Conservation (phyloP, 1,140 invertebrate genomes). For the Magallana angulata region DNA sequence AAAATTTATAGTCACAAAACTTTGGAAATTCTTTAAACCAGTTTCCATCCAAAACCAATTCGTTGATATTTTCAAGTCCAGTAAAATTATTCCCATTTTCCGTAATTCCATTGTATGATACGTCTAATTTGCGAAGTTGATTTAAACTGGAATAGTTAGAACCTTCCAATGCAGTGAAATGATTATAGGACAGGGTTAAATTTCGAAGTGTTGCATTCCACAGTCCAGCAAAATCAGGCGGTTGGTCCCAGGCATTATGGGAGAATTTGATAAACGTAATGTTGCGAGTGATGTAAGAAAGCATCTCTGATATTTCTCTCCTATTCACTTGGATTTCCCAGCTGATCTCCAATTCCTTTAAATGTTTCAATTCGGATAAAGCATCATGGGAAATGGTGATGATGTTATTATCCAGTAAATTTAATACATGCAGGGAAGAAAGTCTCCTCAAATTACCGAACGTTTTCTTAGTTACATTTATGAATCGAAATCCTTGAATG, state of each 20-base stretch:
- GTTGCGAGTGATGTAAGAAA: not conserved
- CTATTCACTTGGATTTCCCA: not conserved
- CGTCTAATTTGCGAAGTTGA: not conserved
- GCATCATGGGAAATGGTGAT: not conserved
- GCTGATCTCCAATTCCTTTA: constrained; percentile 2
- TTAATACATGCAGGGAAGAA: not conserved
- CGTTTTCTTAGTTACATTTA: not conserved
- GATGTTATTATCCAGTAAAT: not conserved
- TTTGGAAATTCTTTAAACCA: constrained; percentile 25
- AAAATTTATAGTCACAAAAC: not conserved
- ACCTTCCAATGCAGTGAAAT: not conserved
- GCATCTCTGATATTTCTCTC: not conserved
- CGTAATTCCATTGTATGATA: constrained; percentile 23
- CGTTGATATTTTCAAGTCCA: constrained; percentile 1
- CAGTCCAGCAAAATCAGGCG: not conserved
- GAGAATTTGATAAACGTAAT: not conserved
- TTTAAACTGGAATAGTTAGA: not conserved
- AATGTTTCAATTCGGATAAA: not conserved
- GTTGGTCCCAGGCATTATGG: not conserved
- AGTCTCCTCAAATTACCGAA: not conserved
- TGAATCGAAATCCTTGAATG: not conserved
- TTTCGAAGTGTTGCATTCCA: not conserved
- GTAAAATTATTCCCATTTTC: constrained; percentile 5
- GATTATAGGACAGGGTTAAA: not conserved
- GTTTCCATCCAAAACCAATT: not conserved